Base-by-base conservation (phyloP, 2,797 vertebrate genomes). In the Thunnus albacares region DNA sequence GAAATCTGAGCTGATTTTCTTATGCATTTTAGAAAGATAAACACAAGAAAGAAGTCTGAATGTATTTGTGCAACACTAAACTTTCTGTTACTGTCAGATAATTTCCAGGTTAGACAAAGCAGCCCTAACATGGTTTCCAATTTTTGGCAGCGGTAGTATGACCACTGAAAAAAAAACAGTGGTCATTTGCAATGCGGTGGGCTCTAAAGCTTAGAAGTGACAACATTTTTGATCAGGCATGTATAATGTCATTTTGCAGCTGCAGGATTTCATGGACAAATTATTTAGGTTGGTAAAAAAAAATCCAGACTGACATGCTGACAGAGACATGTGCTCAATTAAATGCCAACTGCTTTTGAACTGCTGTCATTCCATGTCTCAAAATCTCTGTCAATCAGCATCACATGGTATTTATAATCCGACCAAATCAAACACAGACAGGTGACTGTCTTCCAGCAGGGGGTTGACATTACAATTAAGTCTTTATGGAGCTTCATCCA, bases 381-480 rank as follows among this genome's bases (percentile, higher is more conserved):
- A 30, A 56, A 51, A 62, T 13, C 6, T 56, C n/a, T 55, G 26
- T 33, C 52, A 47, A 10, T 71, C 57, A 75, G 30, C 0, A 0
- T 69, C 53, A 35, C 18, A 30, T 28, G 26, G 14, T 20, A 10
- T 35, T 24, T 49, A 24, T 28, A 3, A 18, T 43, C 20, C 14
- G 6, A 59, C 18, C 22, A 67, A 58, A 76, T 71, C 18, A 56
- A 58, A 22, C 43, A 18, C 20, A 60, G 52, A 52, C 62, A 51
- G 17, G 13, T 8, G 10, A 24, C n/a, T 4, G 56, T 67, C 43
- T 13, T 51, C 15, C n/a, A 26, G 55, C 14, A 15, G 4, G 5
- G 5, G 22, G 13, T 56, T 1, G 2, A 15, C 10, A 22, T 59
- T 20, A 12, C 4, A 60, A 10, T 33, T 6, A 26, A 5, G 2